A percentile compares a stretch with the other conserved stretches of the same genome.
These are phyloP conservation scores for Scrobipalpa costella DNA, from an alignment of 2,888 invertebrate genomes.

Conservation along the genomic window DNA sequence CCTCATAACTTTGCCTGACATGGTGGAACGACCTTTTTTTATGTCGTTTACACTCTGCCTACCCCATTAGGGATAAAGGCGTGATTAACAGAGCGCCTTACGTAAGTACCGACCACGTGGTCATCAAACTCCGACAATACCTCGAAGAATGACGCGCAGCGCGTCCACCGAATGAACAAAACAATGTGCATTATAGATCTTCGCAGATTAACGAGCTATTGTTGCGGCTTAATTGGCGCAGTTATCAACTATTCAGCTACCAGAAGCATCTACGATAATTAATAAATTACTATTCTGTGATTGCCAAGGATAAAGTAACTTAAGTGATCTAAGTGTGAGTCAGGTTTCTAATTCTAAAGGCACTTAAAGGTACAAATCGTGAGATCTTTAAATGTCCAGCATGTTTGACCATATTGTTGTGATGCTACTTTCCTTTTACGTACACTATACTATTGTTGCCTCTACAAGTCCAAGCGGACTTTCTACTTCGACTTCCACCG, in stretches of 20 bases:
- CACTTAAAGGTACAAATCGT: neutral
- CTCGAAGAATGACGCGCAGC: neutral
- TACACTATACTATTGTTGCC: neutral
- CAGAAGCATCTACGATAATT: neutral
- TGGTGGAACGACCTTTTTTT: too few relatives aligned
- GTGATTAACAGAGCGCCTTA: too few relatives aligned
- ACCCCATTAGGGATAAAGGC: too few relatives aligned
- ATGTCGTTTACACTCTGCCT: too few relatives aligned
- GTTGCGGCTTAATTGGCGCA: conserved; percentile 13
- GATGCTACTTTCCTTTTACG: neutral
- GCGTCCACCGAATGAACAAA: neutral
- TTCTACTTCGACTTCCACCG: neutral
- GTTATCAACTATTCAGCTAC: neutral
- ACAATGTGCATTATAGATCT: conserved; percentile 14
- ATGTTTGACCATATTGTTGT: neutral
- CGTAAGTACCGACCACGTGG: neutral
- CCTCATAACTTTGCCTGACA: too few relatives aligned
- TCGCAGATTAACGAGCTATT: conserved; percentile 10
- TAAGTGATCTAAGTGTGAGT: neutral
- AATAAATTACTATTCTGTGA: neutral
- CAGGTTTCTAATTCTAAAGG: neutral
- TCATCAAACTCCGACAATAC: neutral
- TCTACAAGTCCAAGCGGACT: neutral
- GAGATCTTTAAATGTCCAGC: neutral
- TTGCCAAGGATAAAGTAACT: conserved; percentile 5